A percentile compares a stretch with the other conserved stretches of the same genome.
These are phyloP conservation scores for Xiphophorus hellerii DNA, from an alignment of 2,113 vertebrate species.

Conservation along the genomic window DNA sequence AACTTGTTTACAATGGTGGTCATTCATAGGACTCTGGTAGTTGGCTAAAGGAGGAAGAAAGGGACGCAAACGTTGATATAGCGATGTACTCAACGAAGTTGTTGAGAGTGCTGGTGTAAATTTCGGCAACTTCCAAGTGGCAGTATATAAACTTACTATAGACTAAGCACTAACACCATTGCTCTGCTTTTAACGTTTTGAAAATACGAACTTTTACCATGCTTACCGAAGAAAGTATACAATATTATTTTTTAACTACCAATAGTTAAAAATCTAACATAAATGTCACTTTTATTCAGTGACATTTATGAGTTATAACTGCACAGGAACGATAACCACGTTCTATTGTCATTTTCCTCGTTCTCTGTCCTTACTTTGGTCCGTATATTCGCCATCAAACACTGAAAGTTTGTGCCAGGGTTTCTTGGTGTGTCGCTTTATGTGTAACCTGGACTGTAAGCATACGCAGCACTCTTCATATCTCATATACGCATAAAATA, in stretches of 20 bases:
- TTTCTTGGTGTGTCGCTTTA: too few species aligned
- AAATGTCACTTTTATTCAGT: not conserved
- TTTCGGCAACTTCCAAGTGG: not conserved
- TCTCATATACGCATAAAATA: not conserved
- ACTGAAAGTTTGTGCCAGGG: not conserved
- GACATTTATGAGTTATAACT: not conserved
- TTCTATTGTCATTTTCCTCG: not conserved
- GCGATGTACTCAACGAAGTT: not conserved
- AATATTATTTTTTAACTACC: not conserved
- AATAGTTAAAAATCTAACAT: not conserved
- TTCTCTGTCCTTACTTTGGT: not conserved
- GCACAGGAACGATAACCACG: not conserved
- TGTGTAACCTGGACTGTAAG: not conserved
- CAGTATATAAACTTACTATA: not conserved
- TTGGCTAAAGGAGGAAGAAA: not conserved
- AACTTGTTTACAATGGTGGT: constrained; percentile 64
- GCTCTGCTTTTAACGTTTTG: not conserved
- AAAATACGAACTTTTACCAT: not conserved
- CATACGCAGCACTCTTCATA: not conserved
- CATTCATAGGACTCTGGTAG: constrained; percentile 51
- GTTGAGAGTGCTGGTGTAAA: not conserved
- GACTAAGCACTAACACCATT: too few species aligned
- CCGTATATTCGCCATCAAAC: not conserved
- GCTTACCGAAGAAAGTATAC: too few species aligned
- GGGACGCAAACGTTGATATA: not conserved